phyloP scores from a whole-genome alignment of 2,113 vertebrate species.

The Callionymus lyra region DNA sequence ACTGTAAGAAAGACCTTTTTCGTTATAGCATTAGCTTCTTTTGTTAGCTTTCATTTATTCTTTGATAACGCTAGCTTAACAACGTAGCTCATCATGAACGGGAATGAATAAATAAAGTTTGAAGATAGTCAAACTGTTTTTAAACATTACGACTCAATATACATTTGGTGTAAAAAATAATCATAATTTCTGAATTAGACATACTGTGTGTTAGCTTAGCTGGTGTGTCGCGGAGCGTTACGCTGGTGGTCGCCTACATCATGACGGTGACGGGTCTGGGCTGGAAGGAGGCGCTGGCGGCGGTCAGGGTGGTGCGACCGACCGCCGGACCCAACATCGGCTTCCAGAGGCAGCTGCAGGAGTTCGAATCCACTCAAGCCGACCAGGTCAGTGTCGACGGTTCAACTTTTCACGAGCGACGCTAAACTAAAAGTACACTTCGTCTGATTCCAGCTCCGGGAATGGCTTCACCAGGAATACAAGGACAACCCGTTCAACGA shows the following conservation, averaged over 20 bases:
- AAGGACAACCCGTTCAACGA: constrained; percentile 81
- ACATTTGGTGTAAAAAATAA: too few relatives aligned
- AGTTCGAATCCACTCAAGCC: constrained; percentile 78
- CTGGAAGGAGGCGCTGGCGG: constrained; percentile 84
- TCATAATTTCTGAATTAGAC: too few relatives aligned
- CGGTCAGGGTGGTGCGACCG: constrained; percentile 76
- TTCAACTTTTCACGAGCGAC: too few relatives aligned
- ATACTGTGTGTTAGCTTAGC: constrained; percentile 71
- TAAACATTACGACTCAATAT: too few relatives aligned
- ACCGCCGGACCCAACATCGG: constrained; percentile 87
- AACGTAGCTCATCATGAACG: too few relatives aligned
- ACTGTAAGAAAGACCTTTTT: too few relatives aligned
- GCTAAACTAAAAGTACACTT: too few relatives aligned
- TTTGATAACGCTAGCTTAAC: too few relatives aligned
- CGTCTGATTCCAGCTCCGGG: constrained; percentile 73
- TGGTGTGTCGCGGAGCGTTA: constrained; percentile 91
- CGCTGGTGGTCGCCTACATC: constrained; percentile 88
- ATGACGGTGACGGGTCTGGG: constrained; percentile 89
- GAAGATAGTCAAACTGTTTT: too few relatives aligned
- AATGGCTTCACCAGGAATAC: constrained; percentile 79
- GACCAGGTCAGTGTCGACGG: constrained; percentile 77
- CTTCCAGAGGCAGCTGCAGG: constrained; percentile 88
- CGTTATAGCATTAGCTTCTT: too few relatives aligned
- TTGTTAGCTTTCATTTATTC: too few relatives aligned
- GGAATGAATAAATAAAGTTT: too few relatives aligned